These are phyloP conservation scores for Lepidurus packardi DNA, from an alignment of 1,140 invertebrate species.

Conservation along the genomic window DNA sequence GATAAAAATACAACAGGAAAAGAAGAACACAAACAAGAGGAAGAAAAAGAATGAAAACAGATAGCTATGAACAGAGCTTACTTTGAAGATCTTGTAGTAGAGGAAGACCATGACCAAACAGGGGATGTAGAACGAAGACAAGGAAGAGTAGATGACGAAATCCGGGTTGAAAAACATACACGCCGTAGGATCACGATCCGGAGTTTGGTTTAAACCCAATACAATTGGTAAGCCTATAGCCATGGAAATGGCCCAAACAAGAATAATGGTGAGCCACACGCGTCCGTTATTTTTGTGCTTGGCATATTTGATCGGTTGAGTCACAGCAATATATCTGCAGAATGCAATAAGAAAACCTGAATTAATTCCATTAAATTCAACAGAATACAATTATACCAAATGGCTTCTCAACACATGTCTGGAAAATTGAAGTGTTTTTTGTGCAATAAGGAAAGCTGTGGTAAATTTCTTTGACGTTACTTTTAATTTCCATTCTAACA, in stretches of 20 bases:
- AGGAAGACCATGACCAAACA: conserved; percentile 98
- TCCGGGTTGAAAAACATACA: conserved; percentile 97
- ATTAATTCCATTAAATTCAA: background rate
- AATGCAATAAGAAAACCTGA: conserved; percentile 35
- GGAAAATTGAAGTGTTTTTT: too few relatives aligned
- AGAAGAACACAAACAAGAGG: background rate
- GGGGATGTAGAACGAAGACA: conserved; percentile 98
- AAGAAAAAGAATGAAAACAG: background rate
- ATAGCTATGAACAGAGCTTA: conserved; percentile 45
- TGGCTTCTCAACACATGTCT: too few relatives aligned
- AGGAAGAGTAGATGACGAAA: conserved; percentile 95
- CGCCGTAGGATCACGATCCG: conserved; percentile 58
- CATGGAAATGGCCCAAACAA: conserved; percentile 93
- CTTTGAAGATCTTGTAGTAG: conserved; percentile 97
- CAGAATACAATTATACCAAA: background rate
- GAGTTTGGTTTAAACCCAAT: conserved; percentile 86
- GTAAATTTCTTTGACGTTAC: too few relatives aligned
- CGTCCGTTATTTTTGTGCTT: conserved; percentile 95
- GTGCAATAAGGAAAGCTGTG: too few relatives aligned
- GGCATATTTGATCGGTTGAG: conserved; percentile 96
- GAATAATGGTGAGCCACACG: conserved; percentile 88
- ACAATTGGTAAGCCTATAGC: conserved; percentile 97
- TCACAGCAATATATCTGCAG: conserved; percentile 95
- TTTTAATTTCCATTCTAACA: too few relatives aligned
- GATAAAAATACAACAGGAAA: background rate